phyloP scores from a whole-genome alignment of 2,888 invertebrate genomes.

The Drosophila cracens region DNA sequence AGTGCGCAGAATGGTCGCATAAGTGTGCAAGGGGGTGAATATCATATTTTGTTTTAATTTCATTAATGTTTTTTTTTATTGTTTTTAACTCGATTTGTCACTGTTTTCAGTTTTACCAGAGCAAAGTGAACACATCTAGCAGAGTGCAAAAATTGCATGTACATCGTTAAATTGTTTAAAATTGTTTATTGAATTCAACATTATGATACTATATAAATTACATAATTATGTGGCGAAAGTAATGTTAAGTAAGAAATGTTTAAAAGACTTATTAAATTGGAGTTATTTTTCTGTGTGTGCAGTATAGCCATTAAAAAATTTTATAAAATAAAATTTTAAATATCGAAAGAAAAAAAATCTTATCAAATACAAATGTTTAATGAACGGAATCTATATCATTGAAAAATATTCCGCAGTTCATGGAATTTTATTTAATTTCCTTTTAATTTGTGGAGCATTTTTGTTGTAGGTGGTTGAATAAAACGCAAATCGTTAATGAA shows the following conservation, averaged over 20 bases:
- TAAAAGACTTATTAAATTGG: not conserved
- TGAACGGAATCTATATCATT: not conserved
- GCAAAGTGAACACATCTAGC: conserved; percentile 7
- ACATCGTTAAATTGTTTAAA: conserved; percentile 10
- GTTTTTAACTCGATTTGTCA: conserved; percentile 40
- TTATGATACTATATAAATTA: conserved; percentile 22
- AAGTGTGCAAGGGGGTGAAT: conserved; percentile 8
- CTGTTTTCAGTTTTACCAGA: conserved; percentile 9
- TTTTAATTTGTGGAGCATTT: not conserved
- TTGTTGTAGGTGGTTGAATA: conserved; percentile 37
- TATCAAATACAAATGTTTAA: not conserved
- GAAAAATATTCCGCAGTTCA: not conserved
- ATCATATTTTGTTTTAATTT: conserved; percentile 38
- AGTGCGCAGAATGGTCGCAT: conserved; percentile 4
- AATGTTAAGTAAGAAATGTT: not conserved
- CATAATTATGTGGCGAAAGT: conserved; percentile 20
- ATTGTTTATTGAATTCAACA: conserved; percentile 13
- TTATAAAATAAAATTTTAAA: no score
- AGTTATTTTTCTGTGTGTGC: not conserved
- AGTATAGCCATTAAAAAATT: no score
- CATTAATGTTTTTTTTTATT: conserved; percentile 19
- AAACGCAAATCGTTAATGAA: conserved; percentile 28
- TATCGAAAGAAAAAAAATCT: not conserved
- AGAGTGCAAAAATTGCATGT: conserved; percentile 30
- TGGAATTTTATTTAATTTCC: not conserved